Conservation (phyloP, 2,888 invertebrate genomes). For the Lumbricus terrestris region DNA sequence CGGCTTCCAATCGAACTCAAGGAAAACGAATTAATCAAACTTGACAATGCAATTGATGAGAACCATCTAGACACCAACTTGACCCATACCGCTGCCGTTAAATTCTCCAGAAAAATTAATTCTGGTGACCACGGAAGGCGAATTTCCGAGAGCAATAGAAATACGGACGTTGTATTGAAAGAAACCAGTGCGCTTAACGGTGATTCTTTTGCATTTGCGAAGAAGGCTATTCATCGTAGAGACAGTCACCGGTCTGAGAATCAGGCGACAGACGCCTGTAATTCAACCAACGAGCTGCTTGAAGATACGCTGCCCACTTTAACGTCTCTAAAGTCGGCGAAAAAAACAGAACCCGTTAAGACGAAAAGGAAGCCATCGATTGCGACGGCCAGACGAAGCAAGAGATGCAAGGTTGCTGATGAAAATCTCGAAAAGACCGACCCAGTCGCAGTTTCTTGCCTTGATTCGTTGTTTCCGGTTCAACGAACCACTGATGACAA, state of each 20-base stretch:
- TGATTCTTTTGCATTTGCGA: not conserved
- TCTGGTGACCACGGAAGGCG: not conserved
- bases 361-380: not conserved
- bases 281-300: not conserved
- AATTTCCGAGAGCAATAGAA: not conserved
- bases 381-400: not conserved
- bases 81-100: not conserved
- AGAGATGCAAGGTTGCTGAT: conserved; percentile 3
- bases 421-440: not conserved
- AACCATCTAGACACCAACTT: not conserved
- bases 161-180: not conserved
- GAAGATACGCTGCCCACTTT: not conserved
- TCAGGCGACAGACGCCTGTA: not conserved
- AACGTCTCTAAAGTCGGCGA: not conserved
- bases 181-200: not conserved
- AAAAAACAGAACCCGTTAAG: not conserved
- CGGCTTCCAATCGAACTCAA: not conserved
- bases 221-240: not conserved
- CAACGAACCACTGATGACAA: not conserved
- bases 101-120: not conserved
- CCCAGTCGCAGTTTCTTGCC: not conserved
- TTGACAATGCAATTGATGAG: not conserved
- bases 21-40: not conserved
- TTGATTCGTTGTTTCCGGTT: not conserved
- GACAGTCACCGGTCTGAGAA: not conserved